Conservation (phyloP, 2,888 invertebrate genomes). For the Priocnemis perturbator region DNA sequence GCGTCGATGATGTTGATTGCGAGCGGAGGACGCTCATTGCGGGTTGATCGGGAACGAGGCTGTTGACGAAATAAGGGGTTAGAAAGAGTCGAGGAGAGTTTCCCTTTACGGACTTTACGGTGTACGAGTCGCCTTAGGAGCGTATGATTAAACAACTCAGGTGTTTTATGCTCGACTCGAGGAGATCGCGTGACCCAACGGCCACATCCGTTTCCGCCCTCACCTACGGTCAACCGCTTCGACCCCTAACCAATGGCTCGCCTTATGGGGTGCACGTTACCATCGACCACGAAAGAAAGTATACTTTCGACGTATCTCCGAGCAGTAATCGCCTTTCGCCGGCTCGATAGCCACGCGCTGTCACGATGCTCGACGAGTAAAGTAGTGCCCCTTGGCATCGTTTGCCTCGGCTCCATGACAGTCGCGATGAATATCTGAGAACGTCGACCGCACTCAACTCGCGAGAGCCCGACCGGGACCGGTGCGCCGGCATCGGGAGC, state of each 20-base stretch:
- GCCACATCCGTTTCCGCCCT: conserved; percentile 73
- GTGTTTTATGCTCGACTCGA: conserved; percentile 70
- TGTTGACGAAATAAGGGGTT: conserved; percentile 1
- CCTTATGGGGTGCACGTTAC: conserved; percentile 60
- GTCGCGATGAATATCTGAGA: no score
- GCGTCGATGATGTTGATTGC: not conserved
- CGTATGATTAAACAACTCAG: conserved; percentile 71
- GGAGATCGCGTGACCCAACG: conserved; percentile 72
- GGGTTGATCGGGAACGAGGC: conserved; percentile 3
- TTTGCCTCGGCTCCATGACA: not conserved
- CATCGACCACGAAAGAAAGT: conserved; percentile 61
- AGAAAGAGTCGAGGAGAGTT: conserved; percentile 6
- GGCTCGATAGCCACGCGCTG: conserved; percentile 55
- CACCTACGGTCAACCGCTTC: conserved; percentile 67
- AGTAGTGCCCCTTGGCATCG: not conserved
- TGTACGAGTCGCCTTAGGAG: conserved; percentile 56
- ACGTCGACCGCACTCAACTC: no score
- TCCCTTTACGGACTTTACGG: conserved; percentile 54
- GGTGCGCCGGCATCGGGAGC: no score
- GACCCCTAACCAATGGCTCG: conserved; percentile 63
- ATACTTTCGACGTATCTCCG: conserved; percentile 59
- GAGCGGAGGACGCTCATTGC: not conserved
- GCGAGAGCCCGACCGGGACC: no score
- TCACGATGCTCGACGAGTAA: conserved; percentile 2
- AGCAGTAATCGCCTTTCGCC: conserved; percentile 50